Evolutionary conservation across 2,888 invertebrate species (phyloP).

Genomic region (Luffia ferchaultella): DNA sequence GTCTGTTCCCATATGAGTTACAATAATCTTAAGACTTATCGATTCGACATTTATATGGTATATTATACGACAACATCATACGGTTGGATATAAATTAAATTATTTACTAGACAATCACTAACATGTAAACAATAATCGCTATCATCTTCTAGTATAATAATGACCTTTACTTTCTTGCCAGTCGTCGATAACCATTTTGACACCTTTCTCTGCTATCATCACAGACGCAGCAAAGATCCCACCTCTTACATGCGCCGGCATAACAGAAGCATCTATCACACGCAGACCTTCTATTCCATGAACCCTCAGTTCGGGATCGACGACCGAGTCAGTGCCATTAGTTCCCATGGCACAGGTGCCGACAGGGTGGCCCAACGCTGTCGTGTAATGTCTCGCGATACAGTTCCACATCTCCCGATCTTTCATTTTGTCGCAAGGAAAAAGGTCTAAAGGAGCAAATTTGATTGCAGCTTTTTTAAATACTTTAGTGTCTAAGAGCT

Average conservation of each 20-base stretch:
- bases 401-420: conserved; percentile 60
- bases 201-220: conserved; percentile 58
- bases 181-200: conserved; percentile 47
- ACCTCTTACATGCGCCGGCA: conserved; percentile 53
- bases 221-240: conserved; percentile 45
- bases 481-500: conserved; percentile 50
- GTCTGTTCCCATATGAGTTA: too few relatives aligned
- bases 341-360: conserved; percentile 58
- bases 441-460: conserved; percentile 49
- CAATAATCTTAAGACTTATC: too few relatives aligned
- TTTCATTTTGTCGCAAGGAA: conserved; percentile 47
- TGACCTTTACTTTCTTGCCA: conserved; percentile 50
- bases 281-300: conserved; percentile 53
- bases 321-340: conserved; percentile 45
- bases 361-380: conserved; percentile 49
- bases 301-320: conserved; percentile 43
- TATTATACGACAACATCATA: too few relatives aligned
- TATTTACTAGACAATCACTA: too few relatives aligned
- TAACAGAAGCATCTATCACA: conserved; percentile 52
- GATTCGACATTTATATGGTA: too few relatives aligned
- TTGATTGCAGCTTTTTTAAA: conserved; percentile 51
- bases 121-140: too few relatives aligned
- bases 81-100: too few relatives aligned
- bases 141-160: conserved; percentile 34
- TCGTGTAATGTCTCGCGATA: conserved; percentile 54